phyloP scores from a whole-genome alignment of 2,113 vertebrate genomes.

The Phasianus colchicus region DNA sequence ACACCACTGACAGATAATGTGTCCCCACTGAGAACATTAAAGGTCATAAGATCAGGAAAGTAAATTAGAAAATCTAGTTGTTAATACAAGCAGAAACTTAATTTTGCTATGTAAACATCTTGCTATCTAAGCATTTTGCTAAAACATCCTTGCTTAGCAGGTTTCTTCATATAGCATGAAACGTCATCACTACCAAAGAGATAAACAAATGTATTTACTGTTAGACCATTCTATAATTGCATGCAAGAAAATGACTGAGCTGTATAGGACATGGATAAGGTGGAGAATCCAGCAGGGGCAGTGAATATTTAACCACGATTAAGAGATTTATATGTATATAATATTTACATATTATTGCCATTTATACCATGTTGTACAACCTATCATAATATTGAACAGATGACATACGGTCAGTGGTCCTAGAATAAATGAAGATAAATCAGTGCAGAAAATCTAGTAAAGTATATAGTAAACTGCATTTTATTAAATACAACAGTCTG shows the following conservation, averaged over 20 bases:
- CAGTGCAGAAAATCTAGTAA: conserved; percentile 28
- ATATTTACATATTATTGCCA: not conserved
- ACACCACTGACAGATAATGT: not conserved
- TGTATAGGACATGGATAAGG: not conserved
- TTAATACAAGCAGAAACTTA: not conserved
- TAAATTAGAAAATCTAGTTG: not conserved
- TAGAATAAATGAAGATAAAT: conserved; percentile 37
- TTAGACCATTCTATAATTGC: not conserved
- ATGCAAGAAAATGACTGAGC: not conserved
- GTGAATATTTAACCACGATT: conserved; percentile 52
- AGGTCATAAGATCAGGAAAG: not conserved
- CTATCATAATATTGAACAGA: conserved; percentile 36
- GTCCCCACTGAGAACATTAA: not conserved
- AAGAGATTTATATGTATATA: conserved; percentile 5
- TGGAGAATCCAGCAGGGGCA: not conserved
- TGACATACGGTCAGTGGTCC: not conserved
- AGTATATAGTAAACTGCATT: not conserved
- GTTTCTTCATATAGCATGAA: not conserved
- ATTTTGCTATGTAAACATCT: not conserved
- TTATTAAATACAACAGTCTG: not conserved
- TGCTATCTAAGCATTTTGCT: not conserved
- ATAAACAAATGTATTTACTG: not conserved
- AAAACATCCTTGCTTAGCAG: not conserved
- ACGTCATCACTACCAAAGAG: not conserved
- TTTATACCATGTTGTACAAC: conserved; percentile 11